phyloP scores from a whole-genome alignment of 2,797 vertebrate species.

The Liasis olivaceus region DNA sequence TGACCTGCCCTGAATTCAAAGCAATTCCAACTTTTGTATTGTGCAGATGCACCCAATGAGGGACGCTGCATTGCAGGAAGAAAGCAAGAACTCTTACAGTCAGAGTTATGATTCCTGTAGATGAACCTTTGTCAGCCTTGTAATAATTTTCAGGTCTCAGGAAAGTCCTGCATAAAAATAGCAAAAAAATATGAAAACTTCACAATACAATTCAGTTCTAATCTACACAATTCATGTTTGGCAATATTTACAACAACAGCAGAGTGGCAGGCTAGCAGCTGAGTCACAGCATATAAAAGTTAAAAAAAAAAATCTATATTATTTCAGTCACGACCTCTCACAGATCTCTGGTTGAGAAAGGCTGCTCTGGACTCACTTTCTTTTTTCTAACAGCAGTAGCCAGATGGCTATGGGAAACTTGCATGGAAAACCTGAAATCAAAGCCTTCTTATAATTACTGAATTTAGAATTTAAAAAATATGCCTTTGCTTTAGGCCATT shows the following conservation, averaged over 20 bases:
- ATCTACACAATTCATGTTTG: neutral
- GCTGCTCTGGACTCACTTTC: neutral
- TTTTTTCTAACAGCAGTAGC: neutral
- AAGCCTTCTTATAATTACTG: neutral
- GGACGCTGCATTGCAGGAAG: rapidly evolving
- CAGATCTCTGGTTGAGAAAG: neutral
- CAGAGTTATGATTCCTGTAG: neutral
- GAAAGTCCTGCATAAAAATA: neutral
- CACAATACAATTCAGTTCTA: neutral
- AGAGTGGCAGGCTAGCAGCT: neutral
- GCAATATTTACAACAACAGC: neutral
- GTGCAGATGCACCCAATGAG: neutral
- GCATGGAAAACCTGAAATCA: neutral
- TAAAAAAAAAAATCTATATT: too few species aligned
- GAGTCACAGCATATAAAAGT: neutral
- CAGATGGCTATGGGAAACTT: neutral
- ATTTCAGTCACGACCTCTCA: neutral
- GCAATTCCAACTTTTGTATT: neutral
- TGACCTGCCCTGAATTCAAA: neutral
- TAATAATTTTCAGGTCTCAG: neutral
- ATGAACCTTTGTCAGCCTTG: neutral
- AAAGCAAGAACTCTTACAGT: neutral
- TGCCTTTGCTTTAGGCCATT: too few species aligned
- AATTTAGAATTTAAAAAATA: neutral
- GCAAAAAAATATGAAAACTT: neutral